Percentiles rank a stretch among this genome's conserved stretches.
Evolutionary conservation across 2,888 invertebrate genomes (phyloP).

Genomic region (Acrocyrtus sp.): DNA sequence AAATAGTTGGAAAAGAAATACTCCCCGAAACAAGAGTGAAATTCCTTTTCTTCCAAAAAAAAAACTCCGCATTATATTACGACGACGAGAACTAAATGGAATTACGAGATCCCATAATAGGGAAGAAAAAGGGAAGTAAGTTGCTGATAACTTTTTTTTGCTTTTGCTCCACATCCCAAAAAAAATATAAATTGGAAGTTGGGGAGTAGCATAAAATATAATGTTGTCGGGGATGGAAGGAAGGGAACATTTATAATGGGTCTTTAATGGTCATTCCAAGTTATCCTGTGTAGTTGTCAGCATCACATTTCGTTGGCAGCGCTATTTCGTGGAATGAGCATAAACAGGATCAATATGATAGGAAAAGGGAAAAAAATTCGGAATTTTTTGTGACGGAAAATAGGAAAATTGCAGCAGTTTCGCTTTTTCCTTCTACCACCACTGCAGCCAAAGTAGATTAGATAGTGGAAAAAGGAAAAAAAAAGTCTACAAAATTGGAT

Average conservation of each 20-base stretch:
- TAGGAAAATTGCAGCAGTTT: not conserved
- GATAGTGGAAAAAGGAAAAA: conserved; percentile 18
- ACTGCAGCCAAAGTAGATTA: conserved; percentile 28
- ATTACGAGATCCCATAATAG: conserved; percentile 14
- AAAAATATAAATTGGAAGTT: conserved; percentile 29
- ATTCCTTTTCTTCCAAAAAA: too few species aligned
- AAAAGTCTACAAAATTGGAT: not conserved
- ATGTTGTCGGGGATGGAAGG: conserved; percentile 27
- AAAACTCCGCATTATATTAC: too few species aligned
- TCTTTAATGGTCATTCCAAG: conserved; percentile 49
- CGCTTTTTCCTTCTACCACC: not conserved
- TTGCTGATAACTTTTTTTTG: too few species aligned
- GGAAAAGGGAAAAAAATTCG: conserved; percentile 4
- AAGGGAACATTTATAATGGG: conserved; percentile 50
- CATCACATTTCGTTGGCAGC: too few species aligned
- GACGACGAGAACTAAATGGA: too few species aligned
- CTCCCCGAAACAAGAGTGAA: too few species aligned
- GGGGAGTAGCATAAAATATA: conserved; percentile 28
- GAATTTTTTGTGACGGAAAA: conserved; percentile 1
- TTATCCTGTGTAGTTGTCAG: conserved; percentile 32
- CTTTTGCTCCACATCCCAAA: too few species aligned
- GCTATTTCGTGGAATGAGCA: too few species aligned
- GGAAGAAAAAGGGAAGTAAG: conserved; percentile 28
- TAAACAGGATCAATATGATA: not conserved
- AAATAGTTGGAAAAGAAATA: too few species aligned